Evolutionary conservation across 2,113 vertebrate genomes (phyloP), one percentile per base, ranked within the genome.

Genomic region (Paramormyrops kingsleyae): DNA sequence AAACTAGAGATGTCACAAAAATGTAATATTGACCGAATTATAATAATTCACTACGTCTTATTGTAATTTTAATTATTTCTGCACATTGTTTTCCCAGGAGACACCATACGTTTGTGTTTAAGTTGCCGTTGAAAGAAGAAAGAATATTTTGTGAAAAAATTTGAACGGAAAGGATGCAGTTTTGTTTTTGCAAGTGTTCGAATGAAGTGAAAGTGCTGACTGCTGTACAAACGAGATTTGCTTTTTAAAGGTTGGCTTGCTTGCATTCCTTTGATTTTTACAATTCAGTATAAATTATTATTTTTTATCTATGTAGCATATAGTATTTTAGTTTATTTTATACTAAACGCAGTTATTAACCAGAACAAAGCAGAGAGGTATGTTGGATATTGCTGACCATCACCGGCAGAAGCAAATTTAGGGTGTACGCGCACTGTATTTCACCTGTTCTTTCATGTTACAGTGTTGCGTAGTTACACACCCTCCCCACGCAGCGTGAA

Each of bases 1-100:
- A 80, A 49, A 35, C 62, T 27, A 66, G 47, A 52, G 88, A 27
- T 89, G 70, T 77, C 70, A 35, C 50, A 53, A 53, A 47, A 87
- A 50, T 87, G 85, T 87, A 53, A 27, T 19, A 35, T 53, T 87
- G 21, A 84, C 83, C 39, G 85, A 87, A 53, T 87, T 87, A 52
- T 52, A 50, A 87, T 87, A 87, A 87, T 53, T 87, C 85, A 87
- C 39, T 87, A 87, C 10, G 50, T 87, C 50, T 77, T 77, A 77
- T 42, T 77, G 35, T 77, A 87, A 49, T 87, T 87, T 50, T 53
- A 87, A 52, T 49, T 46, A 85, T 53, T 56, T 52, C 47, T 87
- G 50, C 50, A 56, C 50, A 87, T 87, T 50, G 27, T 70, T 70
- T 70, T 53, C 17, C 31, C 47, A 1, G 31, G 49, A 50, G 47